Evolutionary conservation across 2,113 vertebrate genomes (phyloP), one percentile per base, ranked within the genome.

Genomic region (Urocynchramus pylzowi): DNA sequence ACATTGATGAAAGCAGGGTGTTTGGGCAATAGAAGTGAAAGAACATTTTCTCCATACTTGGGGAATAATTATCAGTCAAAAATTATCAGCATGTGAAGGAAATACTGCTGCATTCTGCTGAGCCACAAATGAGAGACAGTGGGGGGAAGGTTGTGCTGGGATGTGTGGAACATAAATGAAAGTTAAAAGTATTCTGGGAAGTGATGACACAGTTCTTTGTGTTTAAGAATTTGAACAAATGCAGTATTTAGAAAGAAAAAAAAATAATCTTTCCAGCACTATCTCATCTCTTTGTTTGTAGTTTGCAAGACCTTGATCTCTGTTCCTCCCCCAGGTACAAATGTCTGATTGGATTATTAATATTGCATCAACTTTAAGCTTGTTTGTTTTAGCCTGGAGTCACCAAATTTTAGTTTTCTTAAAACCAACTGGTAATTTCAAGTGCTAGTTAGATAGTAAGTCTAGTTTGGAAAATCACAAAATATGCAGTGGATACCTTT

Each of bases 311-410:
- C 97, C 89, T 97, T 97, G 96, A 95, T 21, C 96, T 96, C 92
- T 97, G 93, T 73, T 97, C 96, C 97, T 97, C 97, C 97, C 97
- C 93, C 80, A 83, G n/a, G 27, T 78, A 95, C 89, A 86, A 92
- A 91, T 89, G 41, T 89, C 94, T 95, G 96, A 97, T 96, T 97
- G 94, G 95, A 68, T 97, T 97, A 95, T 97, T 97, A 97, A 97
- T 95, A 89, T 96, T 97, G 95, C 95, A 95, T 96, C 96, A 97
- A 91, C 90, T 78, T 93, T 60, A 82, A 88, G 50, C 94, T 87
- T 81, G 86, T 95, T 97, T 97, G 78, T 30, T 96, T 93, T 94
- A 97, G 88, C 24, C 59, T 81, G 37, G 68, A 91, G 73, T 91
- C 81, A 90, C 39, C 78, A 64, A 74, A 93, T 95, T 84, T 93